Base-by-base conservation (phyloP, 2,797 vertebrate genomes). In the Morus bassanus region DNA sequence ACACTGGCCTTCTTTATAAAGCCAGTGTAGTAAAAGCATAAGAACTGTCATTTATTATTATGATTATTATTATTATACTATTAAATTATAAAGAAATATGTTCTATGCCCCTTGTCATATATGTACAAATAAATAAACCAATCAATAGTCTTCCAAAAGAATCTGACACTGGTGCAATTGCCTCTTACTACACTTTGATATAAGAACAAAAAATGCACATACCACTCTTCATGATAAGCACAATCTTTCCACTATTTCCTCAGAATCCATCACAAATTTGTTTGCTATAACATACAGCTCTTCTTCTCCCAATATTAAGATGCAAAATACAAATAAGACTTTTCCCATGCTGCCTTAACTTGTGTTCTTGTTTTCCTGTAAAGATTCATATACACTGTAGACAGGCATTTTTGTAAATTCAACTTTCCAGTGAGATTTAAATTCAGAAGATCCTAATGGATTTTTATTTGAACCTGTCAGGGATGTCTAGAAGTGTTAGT, bases 381-480 rank as follows among this genome's bases (percentile, higher is more conserved):
- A 88, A 75, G 61, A 61, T 77, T 73, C 35, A 54, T 53, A 60
- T 23, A 60, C 15, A 10, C 10, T 18, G n/a, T 33, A 80, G 76
- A 93, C 39, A 87, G 60, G 12, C 46, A 59, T 78, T 96, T 96
- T 73, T 75, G 43, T 77, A 95, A 95, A 87, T 91, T 91, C 60
- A 73, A 24, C 67, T 78, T 96, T 92, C 80, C 72, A 56, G n/a
- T 73, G 91, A 96, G 86, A 61, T 96, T 93, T 95, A 95, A 79
- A 91, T 89, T 90, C 61, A 91, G 69, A 82, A 92, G 69, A 70
- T 76, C 57, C 76, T 93, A 96, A 93, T 82, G 37, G 45, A 81
- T 92, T 96, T 96, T 96, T 96, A 91, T 96, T 94, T 93, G 77
- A 95, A 94, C 76, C 93, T 85, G 78, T 88, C 96, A 94, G 60